These are phyloP conservation scores for Oligia fasciuncula DNA, from an alignment of 2,888 invertebrate species.

Conservation along the genomic window DNA sequence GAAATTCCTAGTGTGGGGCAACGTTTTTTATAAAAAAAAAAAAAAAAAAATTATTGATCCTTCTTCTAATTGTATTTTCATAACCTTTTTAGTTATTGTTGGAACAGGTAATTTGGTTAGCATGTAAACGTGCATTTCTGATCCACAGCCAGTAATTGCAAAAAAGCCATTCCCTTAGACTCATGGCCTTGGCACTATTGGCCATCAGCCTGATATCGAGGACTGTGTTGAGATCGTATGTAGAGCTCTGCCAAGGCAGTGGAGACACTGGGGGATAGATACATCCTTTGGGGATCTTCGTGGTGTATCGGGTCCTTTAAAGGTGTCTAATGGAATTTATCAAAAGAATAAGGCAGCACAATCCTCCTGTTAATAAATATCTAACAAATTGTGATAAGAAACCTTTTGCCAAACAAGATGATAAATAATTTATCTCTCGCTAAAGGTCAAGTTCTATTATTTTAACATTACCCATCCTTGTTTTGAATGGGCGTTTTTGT, in stretches of 20 bases:
- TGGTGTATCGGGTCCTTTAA: background rate
- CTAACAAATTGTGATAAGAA: background rate
- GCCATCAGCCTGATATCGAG: too few species aligned
- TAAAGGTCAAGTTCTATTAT: constrained; percentile 21
- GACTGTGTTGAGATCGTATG: too few species aligned
- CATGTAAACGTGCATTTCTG: background rate
- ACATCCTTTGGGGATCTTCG: background rate
- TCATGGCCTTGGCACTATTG: background rate
- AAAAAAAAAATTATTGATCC: background rate
- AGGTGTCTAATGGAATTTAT: too few species aligned
- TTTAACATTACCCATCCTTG: constrained; percentile 12
- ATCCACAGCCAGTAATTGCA: background rate
- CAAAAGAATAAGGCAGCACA: background rate
- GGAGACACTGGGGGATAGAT: background rate
- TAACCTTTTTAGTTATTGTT: background rate
- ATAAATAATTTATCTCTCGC: constrained; percentile 4
- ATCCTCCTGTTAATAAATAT: background rate
- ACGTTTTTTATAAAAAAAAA: too few species aligned
- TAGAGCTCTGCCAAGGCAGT: background rate
- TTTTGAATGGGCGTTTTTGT: background rate
- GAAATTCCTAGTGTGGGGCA: too few species aligned
- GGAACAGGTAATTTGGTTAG: background rate
- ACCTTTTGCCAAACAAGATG: constrained; percentile 3
- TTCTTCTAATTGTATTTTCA: background rate
- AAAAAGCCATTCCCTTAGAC: too few species aligned